A percentile compares a stretch with the other conserved stretches of the same genome.
These are phyloP conservation scores for Microctenopoma steveboyesi DNA, from an alignment of 2,797 vertebrate species.

Conservation along the genomic window DNA sequence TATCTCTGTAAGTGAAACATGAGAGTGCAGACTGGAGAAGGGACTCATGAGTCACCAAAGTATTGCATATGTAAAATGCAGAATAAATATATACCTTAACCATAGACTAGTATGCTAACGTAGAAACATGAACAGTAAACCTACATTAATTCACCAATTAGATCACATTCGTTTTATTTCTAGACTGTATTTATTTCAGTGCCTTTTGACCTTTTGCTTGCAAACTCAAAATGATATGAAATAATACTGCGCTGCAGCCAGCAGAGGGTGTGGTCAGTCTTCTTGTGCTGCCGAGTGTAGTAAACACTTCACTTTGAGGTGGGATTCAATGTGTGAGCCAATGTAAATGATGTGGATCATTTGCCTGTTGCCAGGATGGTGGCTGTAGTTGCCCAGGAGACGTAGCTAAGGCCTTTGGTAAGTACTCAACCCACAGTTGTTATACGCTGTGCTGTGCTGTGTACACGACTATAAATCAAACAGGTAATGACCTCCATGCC, in stretches of 20 bases:
- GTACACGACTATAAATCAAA: neutral
- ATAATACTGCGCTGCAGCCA: constrained; percentile 20
- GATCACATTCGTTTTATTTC: neutral
- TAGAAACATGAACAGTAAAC: too few relatives aligned
- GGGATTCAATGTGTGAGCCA: neutral
- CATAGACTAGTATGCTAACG: neutral
- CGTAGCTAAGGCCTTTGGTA: constrained; percentile 98
- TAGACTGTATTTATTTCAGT: neutral
- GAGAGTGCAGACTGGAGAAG: neutral
- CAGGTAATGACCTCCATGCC: neutral
- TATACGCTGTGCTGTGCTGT: neutral
- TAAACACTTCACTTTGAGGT: neutral
- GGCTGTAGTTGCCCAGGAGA: constrained; percentile 98
- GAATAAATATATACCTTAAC: neutral
- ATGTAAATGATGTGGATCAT: neutral
- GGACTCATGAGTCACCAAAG: neutral
- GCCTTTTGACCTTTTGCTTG: neutral
- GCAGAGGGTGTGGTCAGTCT: constrained; percentile 56
- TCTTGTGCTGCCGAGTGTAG: neutral
- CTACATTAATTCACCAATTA: neutral
- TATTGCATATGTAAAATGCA: neutral
- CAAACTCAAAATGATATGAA: neutral
- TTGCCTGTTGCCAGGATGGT: constrained; percentile 85
- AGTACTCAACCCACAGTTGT: constrained; percentile 44
- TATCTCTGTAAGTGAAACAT: constrained; percentile 90